phyloP scores from a whole-genome alignment of 1,140 invertebrate species.

The Phthorimaea operculella region DNA sequence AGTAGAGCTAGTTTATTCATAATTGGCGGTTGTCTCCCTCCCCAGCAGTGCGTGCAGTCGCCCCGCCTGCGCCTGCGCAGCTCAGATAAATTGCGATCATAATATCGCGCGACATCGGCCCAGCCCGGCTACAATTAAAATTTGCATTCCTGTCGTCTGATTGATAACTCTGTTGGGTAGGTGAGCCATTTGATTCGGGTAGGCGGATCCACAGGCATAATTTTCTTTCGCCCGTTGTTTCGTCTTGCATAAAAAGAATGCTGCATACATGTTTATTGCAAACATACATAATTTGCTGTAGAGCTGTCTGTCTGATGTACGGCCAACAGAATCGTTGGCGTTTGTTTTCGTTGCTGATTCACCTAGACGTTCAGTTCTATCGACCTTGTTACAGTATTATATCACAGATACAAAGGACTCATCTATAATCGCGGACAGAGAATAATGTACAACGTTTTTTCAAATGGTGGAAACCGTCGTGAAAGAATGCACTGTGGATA shows the following conservation, averaged over 20 bases:
- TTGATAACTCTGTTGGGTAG: constrained; percentile 58
- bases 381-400: constrained; percentile 1
- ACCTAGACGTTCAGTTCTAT: background rate
- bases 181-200: constrained; percentile 37
- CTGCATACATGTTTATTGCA: constrained; percentile 14
- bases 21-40: constrained; percentile 56
- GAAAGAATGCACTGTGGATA: constrained; percentile 30
- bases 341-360: background rate
- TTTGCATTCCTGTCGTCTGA: constrained; percentile 57
- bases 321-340: background rate
- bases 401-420: background rate
- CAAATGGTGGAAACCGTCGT: constrained; percentile 21
- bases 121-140: constrained; percentile 54
- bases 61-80: constrained; percentile 23
- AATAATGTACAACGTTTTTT: constrained; percentile 33
- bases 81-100: constrained; percentile 49
- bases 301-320: background rate
- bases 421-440: constrained; percentile 17
- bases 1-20: constrained; percentile 63
- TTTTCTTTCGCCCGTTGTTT: constrained; percentile 6
- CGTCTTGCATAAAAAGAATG: constrained; percentile 17
- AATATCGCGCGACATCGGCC: constrained; percentile 47
- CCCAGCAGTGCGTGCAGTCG: constrained; percentile 32
- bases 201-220: constrained; percentile 19
- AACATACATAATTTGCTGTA: background rate